Evolutionary conservation across 1,140 invertebrate species (phyloP).

Genomic region (Drosophila carrolli): DNA sequence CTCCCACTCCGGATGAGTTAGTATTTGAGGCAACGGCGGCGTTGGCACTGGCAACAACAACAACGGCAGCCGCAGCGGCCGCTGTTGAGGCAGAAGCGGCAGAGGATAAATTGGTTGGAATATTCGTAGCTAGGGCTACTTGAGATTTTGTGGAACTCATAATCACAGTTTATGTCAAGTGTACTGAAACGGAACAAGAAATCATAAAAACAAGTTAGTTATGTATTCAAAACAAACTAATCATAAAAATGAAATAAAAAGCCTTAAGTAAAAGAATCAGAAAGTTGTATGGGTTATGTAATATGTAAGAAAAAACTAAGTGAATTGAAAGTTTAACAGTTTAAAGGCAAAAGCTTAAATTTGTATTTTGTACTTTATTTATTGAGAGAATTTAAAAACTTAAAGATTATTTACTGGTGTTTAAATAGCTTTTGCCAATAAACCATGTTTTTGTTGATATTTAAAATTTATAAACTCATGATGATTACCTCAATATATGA

Average conservation of each 20-base stretch:
- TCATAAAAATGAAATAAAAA: not conserved
- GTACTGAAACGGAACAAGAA: slow-evolving; percentile 53
- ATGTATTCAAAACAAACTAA: not conserved
- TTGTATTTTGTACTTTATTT: too few relatives aligned
- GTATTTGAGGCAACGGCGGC: slow-evolving; percentile 71
- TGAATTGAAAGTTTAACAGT: too few relatives aligned
- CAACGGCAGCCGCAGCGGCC: slow-evolving; percentile 72
- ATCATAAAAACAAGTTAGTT: not conserved
- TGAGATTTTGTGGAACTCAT: slow-evolving; percentile 85
- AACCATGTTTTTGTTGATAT: not conserved
- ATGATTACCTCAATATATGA: slow-evolving; percentile 69
- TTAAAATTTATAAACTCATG: not conserved
- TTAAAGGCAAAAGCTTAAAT: too few relatives aligned
- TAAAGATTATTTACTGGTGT: too few relatives aligned
- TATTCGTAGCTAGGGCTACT: slow-evolving; percentile 84
- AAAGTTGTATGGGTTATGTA: too few relatives aligned
- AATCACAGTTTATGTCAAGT: slow-evolving; percentile 84
- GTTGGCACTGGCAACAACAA: slow-evolving; percentile 70
- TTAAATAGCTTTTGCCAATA: too few relatives aligned
- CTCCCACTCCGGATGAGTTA: slow-evolving; percentile 37
- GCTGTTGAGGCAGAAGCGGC: slow-evolving; percentile 71
- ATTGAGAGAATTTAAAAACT: too few relatives aligned
- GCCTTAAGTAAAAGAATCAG: not conserved
- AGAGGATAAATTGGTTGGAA: slow-evolving; percentile 82
- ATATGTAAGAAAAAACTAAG: too few relatives aligned